Percentiles rank a stretch among this genome's conserved stretches.
Conservation (phyloP, 2,113 vertebrate species). For the Tautogolabrus adspersus region DNA sequence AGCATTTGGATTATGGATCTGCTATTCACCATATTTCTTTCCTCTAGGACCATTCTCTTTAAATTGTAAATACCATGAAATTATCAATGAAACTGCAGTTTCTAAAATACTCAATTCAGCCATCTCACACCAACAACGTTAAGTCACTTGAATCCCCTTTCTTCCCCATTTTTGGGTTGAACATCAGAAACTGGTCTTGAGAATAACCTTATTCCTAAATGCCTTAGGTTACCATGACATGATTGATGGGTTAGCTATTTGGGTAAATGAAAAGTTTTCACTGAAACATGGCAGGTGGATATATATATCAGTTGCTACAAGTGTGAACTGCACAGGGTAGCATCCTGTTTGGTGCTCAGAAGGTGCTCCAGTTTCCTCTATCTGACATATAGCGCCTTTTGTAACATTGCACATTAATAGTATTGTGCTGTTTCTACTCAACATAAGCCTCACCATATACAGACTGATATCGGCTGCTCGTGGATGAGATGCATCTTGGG, state of each 20-base stretch:
- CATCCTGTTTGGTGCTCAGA: conserved; percentile 7
- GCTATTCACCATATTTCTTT: too few relatives aligned
- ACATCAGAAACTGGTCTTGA: too few relatives aligned
- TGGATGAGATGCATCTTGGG: conserved; percentile 72
- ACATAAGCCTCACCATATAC: conserved; percentile 18
- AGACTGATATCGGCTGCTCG: conserved; percentile 43
- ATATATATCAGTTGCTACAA: background rate
- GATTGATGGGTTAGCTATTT: background rate
- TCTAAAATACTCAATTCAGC: too few relatives aligned
- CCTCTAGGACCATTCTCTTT: too few relatives aligned
- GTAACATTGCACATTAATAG: conserved; percentile 55
- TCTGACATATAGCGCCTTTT: conserved; percentile 22
- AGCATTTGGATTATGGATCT: too few relatives aligned
- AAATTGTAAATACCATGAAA: too few relatives aligned
- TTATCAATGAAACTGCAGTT: too few relatives aligned
- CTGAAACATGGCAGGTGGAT: background rate
- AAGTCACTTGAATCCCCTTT: background rate
- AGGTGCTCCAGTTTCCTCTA: conserved; percentile 34
- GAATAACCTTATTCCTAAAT: background rate
- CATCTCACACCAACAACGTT: too few relatives aligned
- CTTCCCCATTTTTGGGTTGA: background rate
- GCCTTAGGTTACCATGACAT: too few relatives aligned
- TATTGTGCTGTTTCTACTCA: conserved; percentile 57
- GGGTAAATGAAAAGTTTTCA: background rate
- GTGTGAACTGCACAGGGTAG: conserved; percentile 1